Conservation (phyloP, 2,888 invertebrate species). For the Tromatobia lineatoria region DNA sequence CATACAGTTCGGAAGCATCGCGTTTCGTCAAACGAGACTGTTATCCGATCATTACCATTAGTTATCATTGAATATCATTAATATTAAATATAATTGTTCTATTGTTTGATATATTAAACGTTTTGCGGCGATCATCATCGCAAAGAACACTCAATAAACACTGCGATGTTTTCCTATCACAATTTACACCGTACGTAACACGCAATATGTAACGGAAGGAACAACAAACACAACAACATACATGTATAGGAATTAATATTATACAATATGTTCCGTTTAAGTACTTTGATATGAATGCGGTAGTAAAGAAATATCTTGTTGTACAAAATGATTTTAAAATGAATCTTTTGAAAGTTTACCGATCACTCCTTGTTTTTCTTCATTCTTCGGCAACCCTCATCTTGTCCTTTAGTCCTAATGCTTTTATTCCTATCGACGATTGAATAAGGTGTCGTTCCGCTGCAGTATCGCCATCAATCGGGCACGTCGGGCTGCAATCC, state of each 20-base stretch:
- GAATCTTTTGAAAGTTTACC: slow-evolving; percentile 77
- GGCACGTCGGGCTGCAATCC: too few species aligned
- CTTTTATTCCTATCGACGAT: not conserved
- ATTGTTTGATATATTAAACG: slow-evolving; percentile 48
- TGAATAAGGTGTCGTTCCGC: not conserved
- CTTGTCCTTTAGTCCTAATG: not conserved
- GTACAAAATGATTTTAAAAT: slow-evolving; percentile 77
- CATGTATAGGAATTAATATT: slow-evolving; percentile 59
- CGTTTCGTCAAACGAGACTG: slow-evolving; percentile 55
- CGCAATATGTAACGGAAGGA: slow-evolving; percentile 39
- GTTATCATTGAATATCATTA: slow-evolving; percentile 60
- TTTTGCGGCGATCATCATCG: slow-evolving; percentile 29
- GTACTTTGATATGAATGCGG: slow-evolving; percentile 71
- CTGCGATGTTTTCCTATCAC: slow-evolving; percentile 56
- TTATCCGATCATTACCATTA: slow-evolving; percentile 48
- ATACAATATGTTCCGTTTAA: slow-evolving; percentile 63
- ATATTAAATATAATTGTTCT: slow-evolving; percentile 57
- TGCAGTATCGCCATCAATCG: too few species aligned
- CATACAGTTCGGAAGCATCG: slow-evolving; percentile 7
- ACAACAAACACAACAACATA: slow-evolving; percentile 43
- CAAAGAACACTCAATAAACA: slow-evolving; percentile 3
- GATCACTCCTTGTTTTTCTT: slow-evolving; percentile 10
- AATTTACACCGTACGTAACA: slow-evolving; percentile 47
- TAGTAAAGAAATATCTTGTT: slow-evolving; percentile 74
- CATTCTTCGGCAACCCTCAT: not conserved